Percentiles rank a stretch among this genome's conserved stretches.
phyloP scores from a whole-genome alignment of 2,113 vertebrate genomes.

The Origma solitaria region DNA sequence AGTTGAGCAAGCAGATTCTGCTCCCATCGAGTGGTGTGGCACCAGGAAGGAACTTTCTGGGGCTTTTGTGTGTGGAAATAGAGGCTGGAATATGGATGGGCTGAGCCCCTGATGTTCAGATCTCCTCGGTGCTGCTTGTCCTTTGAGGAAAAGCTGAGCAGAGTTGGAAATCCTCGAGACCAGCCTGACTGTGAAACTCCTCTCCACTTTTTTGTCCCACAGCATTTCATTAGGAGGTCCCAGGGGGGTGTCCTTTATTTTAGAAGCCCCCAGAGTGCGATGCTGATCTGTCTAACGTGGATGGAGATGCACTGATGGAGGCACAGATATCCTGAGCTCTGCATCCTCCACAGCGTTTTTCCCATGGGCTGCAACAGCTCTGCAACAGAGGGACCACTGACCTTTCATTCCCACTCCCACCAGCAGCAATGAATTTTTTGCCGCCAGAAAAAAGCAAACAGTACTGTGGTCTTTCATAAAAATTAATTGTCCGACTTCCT shows the following conservation, averaged over 20 bases:
- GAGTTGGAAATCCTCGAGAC: rapidly evolving
- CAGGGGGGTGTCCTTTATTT: neutral
- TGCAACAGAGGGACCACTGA: neutral
- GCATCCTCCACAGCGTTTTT: neutral
- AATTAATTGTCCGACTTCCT: constrained; percentile 35
- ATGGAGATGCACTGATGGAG: neutral
- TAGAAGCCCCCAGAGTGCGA: rapidly evolving
- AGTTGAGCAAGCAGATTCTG: neutral
- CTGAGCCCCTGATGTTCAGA: neutral
- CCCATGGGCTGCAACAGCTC: neutral
- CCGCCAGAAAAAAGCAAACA: neutral
- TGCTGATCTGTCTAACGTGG: rapidly evolving
- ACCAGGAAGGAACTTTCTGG: neutral
- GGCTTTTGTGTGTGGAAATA: neutral
- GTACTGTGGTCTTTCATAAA: neutral
- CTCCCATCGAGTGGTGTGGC: neutral
- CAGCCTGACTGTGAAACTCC: neutral
- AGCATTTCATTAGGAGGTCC: neutral
- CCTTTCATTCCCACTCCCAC: neutral
- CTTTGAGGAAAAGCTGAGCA: neutral
- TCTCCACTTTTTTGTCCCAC: neutral
- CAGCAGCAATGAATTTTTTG: neutral
- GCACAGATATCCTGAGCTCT: neutral
- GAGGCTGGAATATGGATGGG: neutral
- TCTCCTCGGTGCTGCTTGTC: neutral